Evolutionary conservation across 37 sponge, comb jelly and placozoan genomes (phyloP).

Genomic region (Eunapius fragilis): DNA sequence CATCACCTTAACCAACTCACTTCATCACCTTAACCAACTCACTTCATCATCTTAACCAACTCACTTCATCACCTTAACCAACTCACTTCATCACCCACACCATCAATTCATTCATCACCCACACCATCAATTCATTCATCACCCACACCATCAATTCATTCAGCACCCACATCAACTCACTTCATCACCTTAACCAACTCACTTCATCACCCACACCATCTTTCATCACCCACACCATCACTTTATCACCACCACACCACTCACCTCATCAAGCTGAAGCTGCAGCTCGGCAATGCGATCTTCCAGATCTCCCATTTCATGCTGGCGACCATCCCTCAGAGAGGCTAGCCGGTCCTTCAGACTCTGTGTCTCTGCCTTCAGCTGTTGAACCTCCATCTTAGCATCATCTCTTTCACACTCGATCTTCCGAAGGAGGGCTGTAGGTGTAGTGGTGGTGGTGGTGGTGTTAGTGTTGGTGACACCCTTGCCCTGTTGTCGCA

Average conservation of each 20-base stretch:
- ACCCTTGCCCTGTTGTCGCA: slow-evolving; percentile 44
- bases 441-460: not conserved
- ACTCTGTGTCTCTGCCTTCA: slow-evolving; percentile 41
- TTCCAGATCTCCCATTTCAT: slow-evolving; percentile 49
- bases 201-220: not conserved
- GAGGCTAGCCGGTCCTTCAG: slow-evolving; percentile 45
- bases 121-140: not conserved
- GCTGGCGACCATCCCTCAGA: slow-evolving; percentile 38
- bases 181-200: not conserved
- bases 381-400: slow-evolving; percentile 40
- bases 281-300: slow-evolving; percentile 61
- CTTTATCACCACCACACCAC: not conserved
- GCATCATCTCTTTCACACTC: slow-evolving; percentile 86
- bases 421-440: slow-evolving; percentile 38
- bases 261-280: slow-evolving; percentile 68
- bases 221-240: not conserved
- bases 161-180: not conserved
- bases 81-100: not conserved
- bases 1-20: too few relatives aligned
- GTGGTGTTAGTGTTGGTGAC: not conserved
- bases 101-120: not conserved
- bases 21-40: too few relatives aligned
- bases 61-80: not conserved
- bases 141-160: not conserved
- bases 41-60: too few relatives aligned